Percentiles rank a stretch among this genome's conserved stretches.
phyloP scores from a whole-genome alignment of 2,113 vertebrate species.

The Nymphicus hollandicus region DNA sequence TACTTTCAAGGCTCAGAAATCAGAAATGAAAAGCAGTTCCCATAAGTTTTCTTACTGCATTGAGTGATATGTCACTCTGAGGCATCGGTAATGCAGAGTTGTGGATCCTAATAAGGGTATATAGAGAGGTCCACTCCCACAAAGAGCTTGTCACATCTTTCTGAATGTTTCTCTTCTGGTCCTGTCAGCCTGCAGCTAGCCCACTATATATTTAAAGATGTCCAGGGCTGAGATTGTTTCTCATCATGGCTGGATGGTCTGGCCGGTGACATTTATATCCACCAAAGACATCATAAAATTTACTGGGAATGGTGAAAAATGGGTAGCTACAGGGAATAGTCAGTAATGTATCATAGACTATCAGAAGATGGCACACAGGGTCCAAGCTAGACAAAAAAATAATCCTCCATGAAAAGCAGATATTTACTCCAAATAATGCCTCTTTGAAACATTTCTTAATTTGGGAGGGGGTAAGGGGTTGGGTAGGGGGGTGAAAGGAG shows the following conservation, averaged over 20 bases:
- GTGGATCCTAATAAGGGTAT: background rate
- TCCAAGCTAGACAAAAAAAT: background rate
- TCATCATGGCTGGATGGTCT: background rate
- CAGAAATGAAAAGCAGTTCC: background rate
- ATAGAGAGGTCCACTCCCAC: background rate
- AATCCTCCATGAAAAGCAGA: background rate
- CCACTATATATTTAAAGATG: background rate
- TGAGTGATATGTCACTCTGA: background rate
- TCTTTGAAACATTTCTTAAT: background rate
- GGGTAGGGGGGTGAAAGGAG: background rate
- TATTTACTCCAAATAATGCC: background rate
- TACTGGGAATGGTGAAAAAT: background rate
- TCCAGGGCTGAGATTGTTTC: background rate
- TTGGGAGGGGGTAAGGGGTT: no score
- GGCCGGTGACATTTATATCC: background rate
- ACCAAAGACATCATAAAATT: background rate
- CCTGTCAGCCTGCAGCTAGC: background rate
- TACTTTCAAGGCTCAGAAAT: background rate
- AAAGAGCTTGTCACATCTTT: background rate
- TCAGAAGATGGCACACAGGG: background rate
- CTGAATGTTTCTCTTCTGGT: background rate
- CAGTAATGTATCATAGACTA: background rate
- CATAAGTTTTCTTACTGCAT: accelerated
- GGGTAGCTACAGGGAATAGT: background rate
- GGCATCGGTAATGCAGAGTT: background rate